Base-by-base conservation (phyloP, 1,140 invertebrate genomes). In the Solen grandis region DNA sequence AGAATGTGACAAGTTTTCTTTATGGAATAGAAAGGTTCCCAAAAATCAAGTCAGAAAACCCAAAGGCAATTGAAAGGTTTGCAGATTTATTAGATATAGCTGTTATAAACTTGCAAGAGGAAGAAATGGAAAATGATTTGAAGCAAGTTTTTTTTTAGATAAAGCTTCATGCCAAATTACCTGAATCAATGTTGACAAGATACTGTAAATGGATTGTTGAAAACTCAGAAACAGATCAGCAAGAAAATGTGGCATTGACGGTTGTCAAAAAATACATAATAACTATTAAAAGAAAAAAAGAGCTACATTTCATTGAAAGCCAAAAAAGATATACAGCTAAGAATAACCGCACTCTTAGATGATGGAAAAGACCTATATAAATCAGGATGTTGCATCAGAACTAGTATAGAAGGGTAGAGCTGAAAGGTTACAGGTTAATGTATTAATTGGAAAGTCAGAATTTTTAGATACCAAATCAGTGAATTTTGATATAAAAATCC, bases 191-290 rank as follows among this genome's bases (percentile, higher is more conserved):
- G n/a, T n/a, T n/a, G n/a, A n/a, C n/a, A n/a, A n/a, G n/a, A n/a
- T n/a, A n/a, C n/a, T n/a, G n/a, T n/a, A n/a, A n/a, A n/a, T n/a
- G n/a, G n/a, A n/a, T n/a, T n/a, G n/a, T n/a, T n/a, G n/a, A n/a
- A n/a, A n/a, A n/a, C n/a, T n/a, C n/a, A n/a, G n/a, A n/a, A n/a
- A n/a, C n/a, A n/a, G n/a, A n/a, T n/a, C n/a, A n/a, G n/a, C n/a
- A n/a, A 50, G 46, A 50, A 50, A 50, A n/a, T 74, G 70, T 62
- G 36, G n/a, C 22, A 22, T 74, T 19, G 41, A 74, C 36, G 57
- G 27, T 19, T 74, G 70, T 46, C n/a, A 13, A 16, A 62, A 74
- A 27, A 60, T 25, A 10, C 70, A 74, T 74, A 31, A 74, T 41
- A 35, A 38, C 36, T 72, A 33, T 31, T 72, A 35, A 41, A 72